Base-by-base conservation (phyloP, 2,113 vertebrate genomes). In the Brachionichthys hirsutus region DNA sequence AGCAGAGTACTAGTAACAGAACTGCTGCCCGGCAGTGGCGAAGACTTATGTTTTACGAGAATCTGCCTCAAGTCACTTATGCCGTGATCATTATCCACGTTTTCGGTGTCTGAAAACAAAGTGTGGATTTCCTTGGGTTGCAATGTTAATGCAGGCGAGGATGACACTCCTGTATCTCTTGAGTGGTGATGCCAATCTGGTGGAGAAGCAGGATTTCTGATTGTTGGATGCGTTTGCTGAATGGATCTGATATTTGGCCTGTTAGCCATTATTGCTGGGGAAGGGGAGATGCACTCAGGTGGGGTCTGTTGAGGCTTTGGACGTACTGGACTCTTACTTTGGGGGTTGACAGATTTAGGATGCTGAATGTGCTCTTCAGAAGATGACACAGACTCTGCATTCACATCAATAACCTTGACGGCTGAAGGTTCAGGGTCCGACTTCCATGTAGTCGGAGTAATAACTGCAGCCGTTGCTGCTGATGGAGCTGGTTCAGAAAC, bases 61-160 rank as follows among this genome's bases (percentile, higher is more conserved):
- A 98, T 98, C 78, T 94, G 95, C 44, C 97, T 92, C 80, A 99
- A 81, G 2, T 98, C 98, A 75, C 94, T 97, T 35, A 92, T 93
- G 63, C 90, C 92, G 0, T 91, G 88, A 34, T 98, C 94, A 0
- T 92, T 60, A 13, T 93, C 93, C 0, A 91, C 91, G 0, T 91
- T 94, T 76, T 96, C 96, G 0, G 94, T 92, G 53, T 99, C 95
- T 0, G 94, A 88, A 0, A 92, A 91, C 52, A 83, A 58, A 12
- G 70, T 54, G 9, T 77, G 82, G 44, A 74, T 85, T 61, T 90
- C 90, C 43, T 81, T 80, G 4, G 84, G 68, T 34, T 73, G 22
- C 15, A 79, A 57, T 2, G 93, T 89, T 0, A 94, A 84, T 0
- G 92, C 88, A 0, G 93, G 89, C 0, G 91, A 91, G 16, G 94